Evolutionary conservation across 53 echinoderm and acorn worm genomes (phyloP).

Genomic region (Holothuria leucospilota): DNA sequence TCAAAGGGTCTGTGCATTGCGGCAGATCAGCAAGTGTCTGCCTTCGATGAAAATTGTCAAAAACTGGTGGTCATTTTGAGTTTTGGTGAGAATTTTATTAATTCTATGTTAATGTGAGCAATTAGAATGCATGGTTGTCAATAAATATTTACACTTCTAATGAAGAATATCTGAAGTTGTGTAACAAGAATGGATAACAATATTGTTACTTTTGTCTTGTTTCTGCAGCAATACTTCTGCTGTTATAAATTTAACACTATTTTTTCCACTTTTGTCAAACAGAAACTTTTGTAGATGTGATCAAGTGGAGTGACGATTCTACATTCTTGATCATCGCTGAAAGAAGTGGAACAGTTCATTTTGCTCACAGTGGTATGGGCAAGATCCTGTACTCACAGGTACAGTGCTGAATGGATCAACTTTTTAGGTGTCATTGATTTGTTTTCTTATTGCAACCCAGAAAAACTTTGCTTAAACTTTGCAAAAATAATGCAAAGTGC

Average conservation of each 20-base stretch:
- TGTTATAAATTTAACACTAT: too few relatives aligned
- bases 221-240: too few relatives aligned
- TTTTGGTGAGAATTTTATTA: slow-evolving; percentile 71
- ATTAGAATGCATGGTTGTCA: too few relatives aligned
- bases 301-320: slow-evolving; percentile 73
- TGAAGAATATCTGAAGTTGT: too few relatives aligned
- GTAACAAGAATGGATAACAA: too few relatives aligned
- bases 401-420: not conserved
- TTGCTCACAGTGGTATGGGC: slow-evolving; percentile 71
- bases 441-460: too few relatives aligned
- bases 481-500: too few relatives aligned
- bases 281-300: slow-evolving; percentile 84
- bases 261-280: not conserved
- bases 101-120: too few relatives aligned
- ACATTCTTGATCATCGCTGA: slow-evolving; percentile 82
- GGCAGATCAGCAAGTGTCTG: slow-evolving; percentile 68
- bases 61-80: slow-evolving; percentile 63
- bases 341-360: slow-evolving; percentile 78
- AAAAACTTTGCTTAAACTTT: too few relatives aligned
- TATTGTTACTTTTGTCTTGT: too few relatives aligned
- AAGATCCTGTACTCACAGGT: slow-evolving; percentile 84
- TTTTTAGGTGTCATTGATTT: too few relatives aligned
- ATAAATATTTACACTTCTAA: too few relatives aligned
- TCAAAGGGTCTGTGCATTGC: slow-evolving; percentile 78
- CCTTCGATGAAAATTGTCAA: slow-evolving; percentile 88